These are phyloP conservation scores for Coelopa pilipes DNA, from an alignment of 2,888 invertebrate species.

Conservation along the genomic window DNA sequence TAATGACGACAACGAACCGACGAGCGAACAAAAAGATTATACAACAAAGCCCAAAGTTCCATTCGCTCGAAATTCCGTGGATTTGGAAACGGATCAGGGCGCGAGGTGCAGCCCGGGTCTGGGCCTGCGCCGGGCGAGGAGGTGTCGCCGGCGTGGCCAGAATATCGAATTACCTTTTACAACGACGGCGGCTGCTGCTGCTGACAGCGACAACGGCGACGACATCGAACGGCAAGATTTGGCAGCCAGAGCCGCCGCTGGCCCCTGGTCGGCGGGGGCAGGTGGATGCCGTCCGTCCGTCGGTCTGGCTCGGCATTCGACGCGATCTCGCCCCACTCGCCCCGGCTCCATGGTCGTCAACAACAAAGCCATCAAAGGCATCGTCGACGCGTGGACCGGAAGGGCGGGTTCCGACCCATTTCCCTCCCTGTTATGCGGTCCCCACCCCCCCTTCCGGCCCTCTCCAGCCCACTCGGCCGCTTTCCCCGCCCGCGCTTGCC, in stretches of 20 bases:
- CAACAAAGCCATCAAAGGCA: too few relatives aligned
- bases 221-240: slow-evolving; percentile 10
- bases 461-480: too few relatives aligned
- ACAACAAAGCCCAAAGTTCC: not conserved
- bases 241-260: not conserved
- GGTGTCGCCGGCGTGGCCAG: slow-evolving; percentile 12
- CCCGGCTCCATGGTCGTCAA: too few relatives aligned
- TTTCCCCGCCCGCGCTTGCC: too few relatives aligned
- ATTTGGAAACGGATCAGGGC: slow-evolving; percentile 14
- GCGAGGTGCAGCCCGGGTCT: not conserved
- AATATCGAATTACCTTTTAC: slow-evolving; percentile 29
- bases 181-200: not conserved
- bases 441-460: too few relatives aligned
- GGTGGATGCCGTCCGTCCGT: too few relatives aligned
- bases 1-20: not conserved
- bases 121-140: not conserved
- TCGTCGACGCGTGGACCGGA: too few relatives aligned
- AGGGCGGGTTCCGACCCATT: too few relatives aligned
- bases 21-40: not conserved
- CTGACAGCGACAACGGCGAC: slow-evolving; percentile 12
- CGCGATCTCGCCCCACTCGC: too few relatives aligned
- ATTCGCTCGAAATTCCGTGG: slow-evolving; percentile 25
- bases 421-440: too few relatives aligned
- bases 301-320: too few relatives aligned
- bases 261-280: too few relatives aligned